Percentiles rank a stretch among this genome's conserved stretches.
phyloP scores from a whole-genome alignment of 23 tunicate species.

The Halocynthia aurantium region DNA sequence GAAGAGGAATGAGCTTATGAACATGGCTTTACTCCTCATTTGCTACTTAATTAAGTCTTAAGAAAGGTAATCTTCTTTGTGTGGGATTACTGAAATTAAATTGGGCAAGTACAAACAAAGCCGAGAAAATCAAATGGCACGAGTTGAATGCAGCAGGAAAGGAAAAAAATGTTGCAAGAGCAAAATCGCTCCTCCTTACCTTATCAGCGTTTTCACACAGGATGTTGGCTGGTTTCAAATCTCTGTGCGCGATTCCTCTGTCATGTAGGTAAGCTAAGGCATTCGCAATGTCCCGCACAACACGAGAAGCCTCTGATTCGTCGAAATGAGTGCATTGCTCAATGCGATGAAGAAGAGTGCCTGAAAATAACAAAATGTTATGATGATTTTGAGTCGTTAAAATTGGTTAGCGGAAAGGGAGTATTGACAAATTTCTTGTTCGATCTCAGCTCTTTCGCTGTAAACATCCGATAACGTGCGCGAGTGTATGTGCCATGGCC shows the following conservation, averaged over 20 bases:
- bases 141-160: not conserved
- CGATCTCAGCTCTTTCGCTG: too few relatives aligned
- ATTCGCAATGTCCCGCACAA: conserved; percentile 84
- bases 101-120: not conserved
- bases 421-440: too few relatives aligned
- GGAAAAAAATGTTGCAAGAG: not conserved
- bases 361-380: conserved; percentile 11
- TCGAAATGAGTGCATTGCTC: conserved; percentile 75
- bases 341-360: conserved; percentile 85
- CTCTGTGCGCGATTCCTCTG: conserved; percentile 98
- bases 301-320: conserved; percentile 81
- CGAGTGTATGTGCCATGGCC: too few relatives aligned
- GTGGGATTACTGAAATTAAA: too few relatives aligned
- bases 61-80: too few relatives aligned
- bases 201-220: conserved; percentile 80
- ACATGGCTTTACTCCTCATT: too few relatives aligned
- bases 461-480: too few relatives aligned
- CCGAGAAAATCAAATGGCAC: too few relatives aligned
- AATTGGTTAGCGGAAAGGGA: too few relatives aligned
- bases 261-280: conserved; percentile 94
- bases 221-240: conserved; percentile 97
- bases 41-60: too few relatives aligned
- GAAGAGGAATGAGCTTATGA: too few relatives aligned
- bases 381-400: too few relatives aligned
- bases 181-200: conserved; percentile 30